A percentile compares a stretch with the other conserved stretches of the same genome.
Conservation (phyloP, 2,888 invertebrate species). For the Erebia aethiops region DNA sequence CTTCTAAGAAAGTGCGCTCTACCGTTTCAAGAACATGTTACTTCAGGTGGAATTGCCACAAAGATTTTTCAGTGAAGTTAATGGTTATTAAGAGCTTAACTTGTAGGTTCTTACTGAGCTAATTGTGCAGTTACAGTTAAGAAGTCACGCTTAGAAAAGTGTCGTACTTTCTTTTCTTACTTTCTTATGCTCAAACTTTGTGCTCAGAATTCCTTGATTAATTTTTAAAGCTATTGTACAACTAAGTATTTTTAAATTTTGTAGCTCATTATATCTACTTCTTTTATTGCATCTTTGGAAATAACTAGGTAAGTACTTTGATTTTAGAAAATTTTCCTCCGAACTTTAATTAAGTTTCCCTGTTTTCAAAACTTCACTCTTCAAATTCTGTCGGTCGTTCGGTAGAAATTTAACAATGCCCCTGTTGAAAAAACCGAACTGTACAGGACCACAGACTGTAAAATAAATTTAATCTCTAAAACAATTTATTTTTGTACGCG, state of each 20-base stretch:
- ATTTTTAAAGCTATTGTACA: background rate
- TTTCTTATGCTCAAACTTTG: no score
- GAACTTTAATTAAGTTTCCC: no score
- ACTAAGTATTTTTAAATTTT: background rate
- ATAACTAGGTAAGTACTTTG: background rate
- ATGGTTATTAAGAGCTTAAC: slow-evolving; percentile 6
- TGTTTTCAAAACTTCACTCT: no score
- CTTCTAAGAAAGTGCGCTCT: background rate
- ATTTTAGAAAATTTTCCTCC: background rate
- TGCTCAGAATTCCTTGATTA: background rate
- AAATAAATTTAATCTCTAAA: no score
- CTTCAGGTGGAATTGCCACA: background rate
- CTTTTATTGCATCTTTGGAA: background rate
- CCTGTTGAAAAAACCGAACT: no score
- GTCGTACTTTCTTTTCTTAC: slow-evolving; percentile 7
- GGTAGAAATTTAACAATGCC: no score
- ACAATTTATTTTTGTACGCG: no score
- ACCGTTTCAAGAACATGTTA: background rate
- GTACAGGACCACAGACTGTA: no score
- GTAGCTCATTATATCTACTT: background rate
- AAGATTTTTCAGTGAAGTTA: background rate
- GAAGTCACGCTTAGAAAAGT: slow-evolving; percentile 6
- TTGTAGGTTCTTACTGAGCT: background rate
- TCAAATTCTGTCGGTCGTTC: no score
- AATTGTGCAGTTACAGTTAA: slow-evolving; percentile 1